Evolutionary conservation across 2,797 vertebrate genomes (phyloP), one percentile per base, ranked within the genome.

Genomic region (Sebastes minor): DNA sequence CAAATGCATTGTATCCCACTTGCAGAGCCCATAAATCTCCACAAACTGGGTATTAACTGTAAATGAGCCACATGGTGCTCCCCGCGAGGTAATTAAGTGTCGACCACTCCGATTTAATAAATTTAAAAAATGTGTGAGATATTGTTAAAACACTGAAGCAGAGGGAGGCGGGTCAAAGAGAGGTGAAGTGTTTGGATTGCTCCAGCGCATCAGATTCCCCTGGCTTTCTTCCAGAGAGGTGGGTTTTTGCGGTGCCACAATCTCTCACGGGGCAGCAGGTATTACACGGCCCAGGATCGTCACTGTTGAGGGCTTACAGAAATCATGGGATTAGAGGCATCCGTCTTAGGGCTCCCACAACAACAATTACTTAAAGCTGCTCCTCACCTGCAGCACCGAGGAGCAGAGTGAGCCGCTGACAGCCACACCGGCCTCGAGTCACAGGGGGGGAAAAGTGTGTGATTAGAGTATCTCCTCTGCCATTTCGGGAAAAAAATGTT

Each of bases 361-460:
- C 86, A 89, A 91, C 91, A 92, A 90, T 91, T 91, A 92, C 90
- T 85, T 77, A 81, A 82, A 87, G 80, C 86, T 35, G 52, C 80
- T 60, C 80, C 75, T 88, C 76, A 84, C 87, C 86, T 79, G 71
- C 60, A 77, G 87, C 84, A 64, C 55, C 60, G 1, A 71, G 57
- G 59, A 80, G 73, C 80, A 57, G 71, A 78, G 82, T 46, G 74
- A 81, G 82, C 83, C 72, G 27, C 10, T 28, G 81, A 84, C 80
- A 70, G 76, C 65, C 42, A 63, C 38, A 38, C 62, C 76, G 52
- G 28, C 67, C 74, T 71, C 62, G n/a, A 75, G 66, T 72, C 74
- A 71, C 20, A 0, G 30, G 28, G 42, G 23, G 35, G 22, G 22
- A 8, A 18, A 74, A 74, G 61, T 69, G 25, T 78, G 79, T 55